These are phyloP conservation scores for Apoda limacodes DNA, from an alignment of 2,888 invertebrate species.

Conservation along the genomic window DNA sequence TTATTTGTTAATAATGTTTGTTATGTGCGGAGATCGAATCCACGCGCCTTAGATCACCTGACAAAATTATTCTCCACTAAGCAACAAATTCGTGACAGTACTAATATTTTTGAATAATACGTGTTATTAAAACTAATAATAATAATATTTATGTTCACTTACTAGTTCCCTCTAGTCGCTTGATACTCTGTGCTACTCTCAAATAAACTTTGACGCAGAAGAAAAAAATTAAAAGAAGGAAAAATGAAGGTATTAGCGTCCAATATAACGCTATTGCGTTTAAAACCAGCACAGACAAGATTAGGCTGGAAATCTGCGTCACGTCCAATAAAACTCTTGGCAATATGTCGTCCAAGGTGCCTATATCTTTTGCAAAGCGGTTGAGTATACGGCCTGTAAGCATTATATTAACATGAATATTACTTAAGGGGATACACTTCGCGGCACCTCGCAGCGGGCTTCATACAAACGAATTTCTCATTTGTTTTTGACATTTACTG, in stretches of 20 bases:
- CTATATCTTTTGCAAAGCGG: constrained; percentile 88
- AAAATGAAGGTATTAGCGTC: constrained; percentile 68
- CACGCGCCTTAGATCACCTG: too few species aligned
- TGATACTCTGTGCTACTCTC: constrained; percentile 77
- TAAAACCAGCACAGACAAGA: constrained; percentile 70
- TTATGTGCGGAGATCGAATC: too few species aligned
- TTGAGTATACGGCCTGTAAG: constrained; percentile 76
- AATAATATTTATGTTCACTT: too few species aligned
- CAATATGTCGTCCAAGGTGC: constrained; percentile 81
- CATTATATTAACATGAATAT: constrained; percentile 5
- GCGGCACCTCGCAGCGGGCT: too few species aligned
- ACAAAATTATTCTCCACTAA: too few species aligned
- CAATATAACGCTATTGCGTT: constrained; percentile 72
- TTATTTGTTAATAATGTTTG: too few species aligned
- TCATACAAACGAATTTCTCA: too few species aligned
- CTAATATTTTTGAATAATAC: too few species aligned
- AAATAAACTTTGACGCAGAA: constrained; percentile 73
- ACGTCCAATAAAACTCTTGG: constrained; percentile 78
- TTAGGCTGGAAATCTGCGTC: constrained; percentile 61
- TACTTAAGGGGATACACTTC: too few species aligned
- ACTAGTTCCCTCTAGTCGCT: constrained; percentile 65
- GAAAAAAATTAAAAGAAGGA: constrained; percentile 69
- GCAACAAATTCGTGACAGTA: too few species aligned
- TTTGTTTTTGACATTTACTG: too few species aligned
- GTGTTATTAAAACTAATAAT: too few species aligned